A percentile compares a stretch with the other conserved stretches of the same genome.
Evolutionary conservation across 2,888 invertebrate genomes (phyloP).

Genomic region (Hirtodrosophila cameraria): DNA sequence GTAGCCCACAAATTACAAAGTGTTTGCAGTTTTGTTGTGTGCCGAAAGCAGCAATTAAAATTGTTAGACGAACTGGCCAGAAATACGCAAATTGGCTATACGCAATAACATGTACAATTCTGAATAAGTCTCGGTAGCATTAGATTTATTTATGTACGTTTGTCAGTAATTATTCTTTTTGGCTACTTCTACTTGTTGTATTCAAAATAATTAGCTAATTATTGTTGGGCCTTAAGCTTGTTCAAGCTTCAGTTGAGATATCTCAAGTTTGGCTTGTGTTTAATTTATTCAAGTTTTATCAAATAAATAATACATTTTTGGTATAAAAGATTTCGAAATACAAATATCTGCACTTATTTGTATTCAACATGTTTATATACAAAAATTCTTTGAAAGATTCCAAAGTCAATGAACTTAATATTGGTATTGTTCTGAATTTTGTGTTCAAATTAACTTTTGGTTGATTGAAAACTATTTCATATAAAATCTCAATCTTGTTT

Average conservation of each 20-base stretch:
- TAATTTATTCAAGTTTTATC: too few relatives aligned
- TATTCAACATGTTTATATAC: too few relatives aligned
- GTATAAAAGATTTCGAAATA: too few relatives aligned
- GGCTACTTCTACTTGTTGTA: slow-evolving; percentile 9
- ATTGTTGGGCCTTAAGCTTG: neutral
- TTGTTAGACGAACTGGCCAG: slow-evolving; percentile 17
- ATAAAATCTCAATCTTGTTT: too few relatives aligned
- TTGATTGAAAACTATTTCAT: too few relatives aligned
- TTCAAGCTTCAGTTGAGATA: slow-evolving; percentile 26
- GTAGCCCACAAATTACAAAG: slow-evolving; percentile 30
- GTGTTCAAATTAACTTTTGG: too few relatives aligned
- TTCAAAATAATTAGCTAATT: neutral
- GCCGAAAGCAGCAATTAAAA: slow-evolving; percentile 40
- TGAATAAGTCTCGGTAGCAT: slow-evolving; percentile 12
- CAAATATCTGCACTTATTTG: too few relatives aligned
- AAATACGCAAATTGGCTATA: slow-evolving; percentile 36
- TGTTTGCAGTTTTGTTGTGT: slow-evolving; percentile 33
- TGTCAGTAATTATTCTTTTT: neutral
- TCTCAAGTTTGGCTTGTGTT: too few relatives aligned
- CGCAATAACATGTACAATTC: slow-evolving; percentile 16
- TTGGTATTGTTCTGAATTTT: too few relatives aligned
- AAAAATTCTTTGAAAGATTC: too few relatives aligned
- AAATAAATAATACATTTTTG: too few relatives aligned
- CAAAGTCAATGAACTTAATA: too few relatives aligned
- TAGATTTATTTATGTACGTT: slow-evolving; percentile 7